Conservation (phyloP, 2,888 invertebrate species). For the Ormyrus nitidulus region DNA sequence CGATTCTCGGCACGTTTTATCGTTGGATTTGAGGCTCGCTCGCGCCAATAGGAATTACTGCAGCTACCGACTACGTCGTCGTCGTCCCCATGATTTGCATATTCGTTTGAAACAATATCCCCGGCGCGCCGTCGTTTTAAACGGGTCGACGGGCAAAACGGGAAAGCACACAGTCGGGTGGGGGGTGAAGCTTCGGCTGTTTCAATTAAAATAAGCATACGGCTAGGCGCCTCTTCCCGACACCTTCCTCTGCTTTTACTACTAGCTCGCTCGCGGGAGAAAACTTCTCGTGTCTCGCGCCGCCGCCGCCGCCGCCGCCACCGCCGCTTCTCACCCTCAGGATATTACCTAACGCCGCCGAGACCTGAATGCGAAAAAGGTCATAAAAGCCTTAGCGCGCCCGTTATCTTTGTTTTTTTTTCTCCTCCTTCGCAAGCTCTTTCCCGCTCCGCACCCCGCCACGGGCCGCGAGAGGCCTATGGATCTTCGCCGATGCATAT, state of each 20-base stretch:
- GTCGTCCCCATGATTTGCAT: slow-evolving; percentile 72
- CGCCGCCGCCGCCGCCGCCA: slow-evolving; percentile 46
- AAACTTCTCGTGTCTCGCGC: slow-evolving; percentile 35
- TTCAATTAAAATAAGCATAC: slow-evolving; percentile 72
- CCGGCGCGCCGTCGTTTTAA: slow-evolving; percentile 58
- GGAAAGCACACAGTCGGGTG: slow-evolving; percentile 30
- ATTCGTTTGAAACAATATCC: slow-evolving; percentile 76
- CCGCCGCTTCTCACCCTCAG: slow-evolving; percentile 61
- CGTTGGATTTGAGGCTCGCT: slow-evolving; percentile 63
- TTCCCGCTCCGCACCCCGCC: slow-evolving; percentile 14
- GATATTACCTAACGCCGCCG: slow-evolving; percentile 71
- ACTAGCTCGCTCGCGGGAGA: slow-evolving; percentile 48
- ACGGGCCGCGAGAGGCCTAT: slow-evolving; percentile 51
- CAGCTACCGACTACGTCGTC: slow-evolving; percentile 53
- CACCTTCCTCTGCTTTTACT: slow-evolving; percentile 54
- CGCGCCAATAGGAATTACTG: slow-evolving; percentile 68
- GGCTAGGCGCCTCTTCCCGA: slow-evolving; percentile 32
- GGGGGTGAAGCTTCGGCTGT: slow-evolving; percentile 55
- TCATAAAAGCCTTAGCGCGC: slow-evolving; percentile 54
- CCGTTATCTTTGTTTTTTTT: slow-evolving; percentile 63
- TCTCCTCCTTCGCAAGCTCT: background rate
- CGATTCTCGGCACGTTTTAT: slow-evolving; percentile 70
- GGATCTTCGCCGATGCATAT: slow-evolving; percentile 61
- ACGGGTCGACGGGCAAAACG: slow-evolving; percentile 53
- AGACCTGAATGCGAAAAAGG: slow-evolving; percentile 71